Base-by-base conservation (phyloP, 1,140 invertebrate species). In the Lepidurus arcticus region DNA sequence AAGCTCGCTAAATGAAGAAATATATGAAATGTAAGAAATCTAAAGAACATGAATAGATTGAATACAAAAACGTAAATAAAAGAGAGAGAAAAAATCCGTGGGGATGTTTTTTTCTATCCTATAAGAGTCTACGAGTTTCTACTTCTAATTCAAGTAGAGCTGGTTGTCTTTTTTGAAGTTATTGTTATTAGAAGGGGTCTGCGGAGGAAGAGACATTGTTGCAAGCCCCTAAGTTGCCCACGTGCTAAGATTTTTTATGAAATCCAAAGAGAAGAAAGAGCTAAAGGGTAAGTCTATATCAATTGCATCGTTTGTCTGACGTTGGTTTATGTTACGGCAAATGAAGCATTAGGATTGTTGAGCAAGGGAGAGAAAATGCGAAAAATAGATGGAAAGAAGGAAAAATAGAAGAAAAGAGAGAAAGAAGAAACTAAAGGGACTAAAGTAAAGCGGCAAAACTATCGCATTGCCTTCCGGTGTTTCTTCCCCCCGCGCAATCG, bases 301-400 rank as follows among this genome's bases (percentile, higher is more conserved):
- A 75, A 44, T 75, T 44, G 21, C 44, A 75, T 75, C 53, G 53
- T 65, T 65, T 65, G 53, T 21, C 53, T 65, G 53, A 65, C 53
- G 53, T 65, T 65, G 53, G 16, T 65, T 65, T 65, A 13, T 65
- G 53, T 65, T 65, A 65, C 53, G 53, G 53, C 53, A 65, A 65
- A 65, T 21, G 21, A 65, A 21, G 53, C 16, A 65, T 65, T 65
- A 65, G 53, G 53, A 65, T 34, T n/a, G 53, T 65, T 13, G 53
- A 65, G 53, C 34, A 3, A 65, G 73, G 13, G 81, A 42, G 79
- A n/a, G 81, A 77, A 83, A 78, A 78, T 75, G 81, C 21, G 78
- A 80, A 47, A 81, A 78, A 76, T 80, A 78, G 76, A 76, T n/a
- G 5, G 7, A 53, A 16, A 65, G 6, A 65, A 21, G 45, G 1